Conservation (phyloP, 2,113 vertebrate genomes). For the Hipposideros armiger region DNA sequence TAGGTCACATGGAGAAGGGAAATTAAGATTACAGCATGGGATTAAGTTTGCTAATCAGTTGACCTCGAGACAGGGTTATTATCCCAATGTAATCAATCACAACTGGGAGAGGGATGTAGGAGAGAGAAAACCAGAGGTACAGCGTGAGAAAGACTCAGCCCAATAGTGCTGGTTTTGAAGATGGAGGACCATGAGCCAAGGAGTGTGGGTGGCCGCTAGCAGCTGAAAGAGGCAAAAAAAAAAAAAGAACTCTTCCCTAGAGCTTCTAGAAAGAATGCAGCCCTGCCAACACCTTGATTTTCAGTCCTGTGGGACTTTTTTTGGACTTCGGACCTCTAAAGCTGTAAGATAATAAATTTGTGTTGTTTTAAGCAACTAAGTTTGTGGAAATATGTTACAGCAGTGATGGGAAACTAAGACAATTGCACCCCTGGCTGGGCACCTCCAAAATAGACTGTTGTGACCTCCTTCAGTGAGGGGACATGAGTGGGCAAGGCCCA, state of each 20-base stretch:
- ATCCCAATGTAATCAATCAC: too few relatives aligned
- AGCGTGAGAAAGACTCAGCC: neutral
- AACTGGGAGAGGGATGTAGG: neutral
- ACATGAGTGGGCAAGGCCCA: neutral
- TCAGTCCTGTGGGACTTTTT: neutral
- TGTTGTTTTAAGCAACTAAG: neutral
- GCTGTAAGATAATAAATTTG: neutral
- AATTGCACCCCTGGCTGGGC: neutral
- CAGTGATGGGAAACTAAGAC: neutral
- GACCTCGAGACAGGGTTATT: neutral
- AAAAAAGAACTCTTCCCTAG: neutral
- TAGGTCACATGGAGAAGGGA: neutral
- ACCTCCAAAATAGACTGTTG: neutral
- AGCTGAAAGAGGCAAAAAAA: neutral
- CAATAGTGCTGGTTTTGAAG: neutral
- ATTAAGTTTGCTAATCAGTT: neutral
- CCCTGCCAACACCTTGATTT: neutral
- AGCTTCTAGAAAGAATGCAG: neutral
- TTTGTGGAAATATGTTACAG: neutral
- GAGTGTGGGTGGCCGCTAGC: neutral
- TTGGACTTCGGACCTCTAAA: neutral
- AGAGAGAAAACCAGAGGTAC: neutral
- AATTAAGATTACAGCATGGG: neutral
- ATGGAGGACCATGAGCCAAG: accelerated
- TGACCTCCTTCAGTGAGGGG: neutral